Percentiles rank a stretch among this genome's conserved stretches.
These are phyloP conservation scores for Bradypus variegatus DNA, from an alignment of 2,797 vertebrate species.

Conservation along the genomic window DNA sequence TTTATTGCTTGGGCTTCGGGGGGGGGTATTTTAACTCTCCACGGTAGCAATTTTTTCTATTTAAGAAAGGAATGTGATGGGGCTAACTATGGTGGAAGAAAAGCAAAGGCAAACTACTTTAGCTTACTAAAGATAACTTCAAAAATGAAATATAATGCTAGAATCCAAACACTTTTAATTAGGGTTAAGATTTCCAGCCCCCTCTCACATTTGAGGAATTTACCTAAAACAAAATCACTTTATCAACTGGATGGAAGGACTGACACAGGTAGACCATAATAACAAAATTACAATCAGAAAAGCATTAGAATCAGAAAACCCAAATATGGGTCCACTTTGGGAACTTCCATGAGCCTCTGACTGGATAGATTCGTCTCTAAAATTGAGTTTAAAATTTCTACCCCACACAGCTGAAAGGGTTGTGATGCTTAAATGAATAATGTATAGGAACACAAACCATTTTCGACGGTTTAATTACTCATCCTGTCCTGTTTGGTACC, in stretches of 20 bases:
- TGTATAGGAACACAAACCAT: neutral
- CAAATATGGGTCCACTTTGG: neutral
- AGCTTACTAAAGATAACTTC: neutral
- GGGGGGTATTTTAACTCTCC: neutral
- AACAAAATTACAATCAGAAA: conserved; percentile 33
- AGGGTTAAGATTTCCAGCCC: neutral
- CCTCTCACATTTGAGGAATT: conserved; percentile 2
- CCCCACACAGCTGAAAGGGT: neutral
- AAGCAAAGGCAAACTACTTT: conserved; percentile 38
- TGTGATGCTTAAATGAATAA: conserved; percentile 4
- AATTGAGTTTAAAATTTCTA: conserved; percentile 15
- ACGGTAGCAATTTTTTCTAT: neutral
- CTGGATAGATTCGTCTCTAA: neutral
- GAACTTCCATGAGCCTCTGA: neutral
- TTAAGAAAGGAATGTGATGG: conserved; percentile 9
- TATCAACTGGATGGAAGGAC: neutral
- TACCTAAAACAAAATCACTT: neutral
- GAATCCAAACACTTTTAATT: neutral
- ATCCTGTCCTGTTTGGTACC: neutral
- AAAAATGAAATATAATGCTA: conserved; percentile 10
- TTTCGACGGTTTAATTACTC: neutral
- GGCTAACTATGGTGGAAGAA: neutral
- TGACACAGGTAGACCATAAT: neutral
- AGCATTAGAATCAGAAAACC: neutral
- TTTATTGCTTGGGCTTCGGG: neutral